Evolutionary conservation across 2,888 invertebrate genomes (phyloP), one percentile per base, ranked within the genome.

Genomic region (Drosophila anomalata): DNA sequence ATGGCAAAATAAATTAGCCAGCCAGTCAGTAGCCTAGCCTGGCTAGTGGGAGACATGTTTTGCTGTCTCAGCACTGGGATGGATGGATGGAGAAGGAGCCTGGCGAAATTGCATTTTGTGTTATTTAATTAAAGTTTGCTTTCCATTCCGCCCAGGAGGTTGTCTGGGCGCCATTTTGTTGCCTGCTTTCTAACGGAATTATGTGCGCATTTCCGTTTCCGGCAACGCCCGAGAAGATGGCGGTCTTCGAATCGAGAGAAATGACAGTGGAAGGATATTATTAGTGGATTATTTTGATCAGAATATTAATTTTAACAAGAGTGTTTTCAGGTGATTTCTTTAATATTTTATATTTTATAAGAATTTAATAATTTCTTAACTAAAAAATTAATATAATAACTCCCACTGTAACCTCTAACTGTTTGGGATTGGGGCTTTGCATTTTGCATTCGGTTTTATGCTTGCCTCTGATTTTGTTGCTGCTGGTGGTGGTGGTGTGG

Each of bases 181-280:
- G 52, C 62, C 42, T 54, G 61, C 75, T 72, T 71, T 57, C 77
- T 79, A 76, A 76, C 71, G 44, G 78, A 85, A 76, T 81, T 81
- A 85, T 83, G 73, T 79, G 76, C 78, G 76, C 83, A 72, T 79
- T 83, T 83, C 88, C 86, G 79, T 75, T 82, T 83, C 83, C 79
- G 74, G 70, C 69, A 66, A 26, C 50, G 29, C 72, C 77, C 59
- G 77, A 9, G 36, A 61, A 54, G 55, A 41, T 50, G 53, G 63
- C 53, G 46, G 46, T 20, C 53, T 65, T 65, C 63, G 63, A 65
- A 65, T 66, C 66, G 14, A 24, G 36, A 4, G 17, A 3, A 0
- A 11, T 0, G 3, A 65, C 54, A 52, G 54, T 61, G 55, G 62
- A 2, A 9, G n/a, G 11, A 39, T 17, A 2, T n/a, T 17, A 17